These are phyloP conservation scores for Suricata suricatta DNA, from an alignment of 2,113 vertebrate genomes.

Conservation along the genomic window DNA sequence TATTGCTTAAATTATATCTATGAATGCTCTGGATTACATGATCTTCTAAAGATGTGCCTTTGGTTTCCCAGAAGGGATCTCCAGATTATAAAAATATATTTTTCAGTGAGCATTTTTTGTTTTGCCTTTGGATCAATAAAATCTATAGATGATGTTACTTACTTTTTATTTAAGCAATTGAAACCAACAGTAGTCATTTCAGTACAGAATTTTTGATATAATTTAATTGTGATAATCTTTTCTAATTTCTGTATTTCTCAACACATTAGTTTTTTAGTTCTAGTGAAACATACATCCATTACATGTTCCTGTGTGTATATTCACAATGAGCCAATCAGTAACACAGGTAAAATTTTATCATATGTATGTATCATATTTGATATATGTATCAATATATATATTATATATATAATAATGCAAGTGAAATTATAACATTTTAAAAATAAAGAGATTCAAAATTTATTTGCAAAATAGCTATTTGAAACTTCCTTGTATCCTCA, in stretches of 20 bases:
- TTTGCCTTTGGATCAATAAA: not conserved
- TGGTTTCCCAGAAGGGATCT: not conserved
- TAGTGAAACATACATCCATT: not conserved
- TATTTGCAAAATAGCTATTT: not conserved
- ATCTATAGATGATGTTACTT: not conserved
- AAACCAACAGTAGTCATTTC: not conserved
- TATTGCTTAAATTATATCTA: not conserved
- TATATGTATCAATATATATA: not conserved
- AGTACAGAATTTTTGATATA: not conserved
- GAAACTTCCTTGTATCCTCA: not conserved
- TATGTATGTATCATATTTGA: not conserved
- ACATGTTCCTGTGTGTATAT: not conserved
- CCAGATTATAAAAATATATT: not conserved
- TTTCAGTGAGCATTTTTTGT: not conserved
- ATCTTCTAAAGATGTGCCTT: not conserved
- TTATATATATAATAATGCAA: not conserved
- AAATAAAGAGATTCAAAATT: not conserved
- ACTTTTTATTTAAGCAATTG: not conserved
- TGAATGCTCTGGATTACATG: not conserved
- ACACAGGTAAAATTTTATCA: not conserved
- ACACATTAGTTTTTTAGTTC: not conserved
- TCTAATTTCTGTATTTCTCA: not conserved
- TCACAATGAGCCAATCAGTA: not conserved
- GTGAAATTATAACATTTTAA: not conserved
- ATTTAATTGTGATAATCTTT: slow-evolving; percentile 14